These are phyloP conservation scores for Eulemur coronatus DNA, from an alignment of 2,797 vertebrate species.

Conservation along the genomic window DNA sequence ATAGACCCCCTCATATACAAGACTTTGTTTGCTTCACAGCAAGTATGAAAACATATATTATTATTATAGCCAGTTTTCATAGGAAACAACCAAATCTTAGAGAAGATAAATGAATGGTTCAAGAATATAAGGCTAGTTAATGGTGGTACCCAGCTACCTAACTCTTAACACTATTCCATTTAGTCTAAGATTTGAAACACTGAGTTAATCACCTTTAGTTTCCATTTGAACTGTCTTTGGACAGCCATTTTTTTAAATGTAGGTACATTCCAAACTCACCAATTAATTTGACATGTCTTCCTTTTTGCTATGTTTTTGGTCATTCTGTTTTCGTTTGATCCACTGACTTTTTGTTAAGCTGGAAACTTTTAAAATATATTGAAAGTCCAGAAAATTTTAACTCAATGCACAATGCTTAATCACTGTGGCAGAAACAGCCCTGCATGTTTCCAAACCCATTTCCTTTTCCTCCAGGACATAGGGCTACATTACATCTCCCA, in stretches of 20 bases:
- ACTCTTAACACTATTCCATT: not conserved
- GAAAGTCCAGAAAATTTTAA: not conserved
- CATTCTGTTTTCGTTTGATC: not conserved
- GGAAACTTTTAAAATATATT: not conserved
- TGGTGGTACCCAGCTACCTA: not conserved
- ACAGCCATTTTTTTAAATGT: not conserved
- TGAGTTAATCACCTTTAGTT: not conserved
- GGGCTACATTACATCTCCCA: not conserved
- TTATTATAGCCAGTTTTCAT: not conserved
- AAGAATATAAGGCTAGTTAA: not conserved
- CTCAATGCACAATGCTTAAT: not conserved
- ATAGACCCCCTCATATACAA: not conserved
- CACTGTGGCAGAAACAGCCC: not conserved
- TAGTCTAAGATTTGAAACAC: not conserved
- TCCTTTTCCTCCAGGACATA: not conserved
- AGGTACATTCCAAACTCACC: not conserved
- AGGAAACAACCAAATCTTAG: not conserved
- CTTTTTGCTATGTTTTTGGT: not conserved
- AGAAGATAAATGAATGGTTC: not conserved
- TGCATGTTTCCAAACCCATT: not conserved
- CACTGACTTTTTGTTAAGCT: not conserved
- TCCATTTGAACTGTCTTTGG: not conserved
- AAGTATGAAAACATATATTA: slow-evolving; percentile 31
- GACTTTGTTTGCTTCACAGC: not conserved
- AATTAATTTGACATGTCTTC: not conserved